phyloP scores from a whole-genome alignment of 2,797 vertebrate genomes.

The Karalla daura region DNA sequence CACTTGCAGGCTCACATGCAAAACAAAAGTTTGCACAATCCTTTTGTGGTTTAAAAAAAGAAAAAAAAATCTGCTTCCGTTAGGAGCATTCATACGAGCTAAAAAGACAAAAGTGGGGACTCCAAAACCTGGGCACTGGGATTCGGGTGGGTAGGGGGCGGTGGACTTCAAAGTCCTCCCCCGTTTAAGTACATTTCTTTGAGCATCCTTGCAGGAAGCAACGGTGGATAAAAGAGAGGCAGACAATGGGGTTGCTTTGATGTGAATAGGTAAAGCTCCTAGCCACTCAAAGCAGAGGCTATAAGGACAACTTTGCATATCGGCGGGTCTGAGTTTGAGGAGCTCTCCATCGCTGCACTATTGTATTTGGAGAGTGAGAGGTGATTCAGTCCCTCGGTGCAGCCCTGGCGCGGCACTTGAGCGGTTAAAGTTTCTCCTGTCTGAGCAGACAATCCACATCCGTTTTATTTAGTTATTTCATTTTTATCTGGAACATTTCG shows the following conservation, averaged over 20 bases:
- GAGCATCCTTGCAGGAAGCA: slow-evolving; percentile 44
- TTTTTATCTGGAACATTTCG: no score
- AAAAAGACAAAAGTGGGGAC: slow-evolving; percentile 32
- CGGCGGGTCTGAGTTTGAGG: slow-evolving; percentile 40
- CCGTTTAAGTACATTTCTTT: slow-evolving; percentile 56
- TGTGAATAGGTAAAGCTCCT: slow-evolving; percentile 52
- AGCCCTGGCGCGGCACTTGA: background rate
- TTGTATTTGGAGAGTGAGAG: slow-evolving; percentile 11
- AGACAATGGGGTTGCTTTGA: slow-evolving; percentile 64
- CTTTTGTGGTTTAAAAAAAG: background rate
- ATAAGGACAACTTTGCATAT: slow-evolving; percentile 53
- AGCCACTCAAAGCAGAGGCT: slow-evolving; percentile 38
- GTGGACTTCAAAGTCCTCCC: slow-evolving; percentile 59
- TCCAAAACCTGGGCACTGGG: slow-evolving; percentile 23
- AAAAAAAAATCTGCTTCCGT: slow-evolving; percentile 5
- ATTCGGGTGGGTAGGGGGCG: slow-evolving; percentile 1
- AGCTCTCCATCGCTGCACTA: slow-evolving; percentile 25
- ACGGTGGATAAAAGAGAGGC: slow-evolving; percentile 45
- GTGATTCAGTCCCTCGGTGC: background rate
- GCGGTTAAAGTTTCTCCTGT: background rate
- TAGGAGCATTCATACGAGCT: slow-evolving; percentile 16
- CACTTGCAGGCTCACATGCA: background rate
- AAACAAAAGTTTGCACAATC: slow-evolving; percentile 4
- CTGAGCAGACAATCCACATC: no score
- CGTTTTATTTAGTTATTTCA: no score